A percentile compares a stretch with the other conserved stretches of the same genome.
These are phyloP conservation scores for Bubo scandiacus DNA, from an alignment of 2,113 vertebrate species.

Conservation along the genomic window DNA sequence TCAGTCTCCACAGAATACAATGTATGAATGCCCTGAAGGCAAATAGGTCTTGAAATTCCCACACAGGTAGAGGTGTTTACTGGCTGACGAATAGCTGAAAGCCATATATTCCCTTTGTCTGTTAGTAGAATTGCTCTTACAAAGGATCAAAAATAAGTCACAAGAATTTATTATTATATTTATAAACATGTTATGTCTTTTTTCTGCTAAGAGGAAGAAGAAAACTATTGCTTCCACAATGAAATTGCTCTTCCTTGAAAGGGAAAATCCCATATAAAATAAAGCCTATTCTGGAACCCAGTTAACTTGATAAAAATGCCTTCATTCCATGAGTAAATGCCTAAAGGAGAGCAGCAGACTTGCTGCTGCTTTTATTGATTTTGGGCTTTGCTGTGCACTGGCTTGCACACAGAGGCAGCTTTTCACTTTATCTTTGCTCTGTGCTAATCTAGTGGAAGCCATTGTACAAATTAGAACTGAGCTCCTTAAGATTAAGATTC, in stretches of 20 bases:
- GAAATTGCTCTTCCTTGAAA: not conserved
- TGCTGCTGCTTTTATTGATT: slow-evolving; percentile 34
- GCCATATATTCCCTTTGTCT: not conserved
- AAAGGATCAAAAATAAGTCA: not conserved
- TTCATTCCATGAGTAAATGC: not conserved
- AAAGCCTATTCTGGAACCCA: not conserved
- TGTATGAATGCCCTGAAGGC: not conserved
- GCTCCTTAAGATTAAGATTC: slow-evolving; percentile 21
- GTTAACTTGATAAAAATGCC: not conserved
- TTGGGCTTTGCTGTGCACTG: not conserved
- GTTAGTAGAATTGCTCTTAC: not conserved
- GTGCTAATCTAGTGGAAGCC: slow-evolving; percentile 8
- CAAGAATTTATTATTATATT: not conserved
- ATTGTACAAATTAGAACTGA: slow-evolving; percentile 18
- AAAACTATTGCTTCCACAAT: not conserved
- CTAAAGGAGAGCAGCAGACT: not conserved
- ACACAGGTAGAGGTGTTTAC: not conserved
- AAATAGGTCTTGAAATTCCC: not conserved
- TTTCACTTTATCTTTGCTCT: slow-evolving; percentile 39
- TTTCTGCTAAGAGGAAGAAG: not conserved
- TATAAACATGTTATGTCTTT: not conserved
- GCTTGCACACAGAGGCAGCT: not conserved
- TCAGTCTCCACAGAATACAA: not conserved
- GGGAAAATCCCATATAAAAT: not conserved
- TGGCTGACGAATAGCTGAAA: not conserved